Conservation (phyloP, 64 coral and sea anemone genomes). For the Pachyseris speciosa region DNA sequence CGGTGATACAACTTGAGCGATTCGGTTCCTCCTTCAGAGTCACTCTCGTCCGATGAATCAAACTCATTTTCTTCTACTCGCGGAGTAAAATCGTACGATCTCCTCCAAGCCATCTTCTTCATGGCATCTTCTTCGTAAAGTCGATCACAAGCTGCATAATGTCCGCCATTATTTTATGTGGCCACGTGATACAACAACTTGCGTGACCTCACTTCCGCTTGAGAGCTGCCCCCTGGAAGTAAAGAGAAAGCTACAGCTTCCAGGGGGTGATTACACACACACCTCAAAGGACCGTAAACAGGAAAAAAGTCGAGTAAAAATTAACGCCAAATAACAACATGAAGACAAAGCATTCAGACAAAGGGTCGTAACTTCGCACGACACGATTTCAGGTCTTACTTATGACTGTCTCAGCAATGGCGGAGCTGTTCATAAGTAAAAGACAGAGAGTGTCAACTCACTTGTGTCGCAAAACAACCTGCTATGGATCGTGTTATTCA, state of each 20-base stretch:
- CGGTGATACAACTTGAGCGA: slow-evolving; percentile 76
- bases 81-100: slow-evolving; percentile 91
- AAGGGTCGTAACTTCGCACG: not conserved
- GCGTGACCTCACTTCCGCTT: slow-evolving; percentile 37
- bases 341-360: not conserved
- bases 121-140: slow-evolving; percentile 21
- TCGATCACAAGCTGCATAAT: not conserved
- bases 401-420: no score
- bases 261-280: not conserved
- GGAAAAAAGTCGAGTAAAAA: slow-evolving; percentile 10
- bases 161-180: slow-evolving; percentile 43
- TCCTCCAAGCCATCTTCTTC: slow-evolving; percentile 67
- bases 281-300: not conserved
- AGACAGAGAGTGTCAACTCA: no score
- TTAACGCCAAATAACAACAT: not conserved
- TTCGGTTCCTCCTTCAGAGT: slow-evolving; percentile 78
- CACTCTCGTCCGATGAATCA: slow-evolving; percentile 92
- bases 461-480: no score
- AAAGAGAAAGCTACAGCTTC: not conserved
- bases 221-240: not conserved
- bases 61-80: slow-evolving; percentile 83
- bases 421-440: no score
- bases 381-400: no score
- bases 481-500: no score
- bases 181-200: slow-evolving; percentile 35